A percentile compares a stretch with the other conserved stretches of the same genome.
Conservation (phyloP, 1,140 invertebrate genomes). For the Aleiodes sp. region DNA sequence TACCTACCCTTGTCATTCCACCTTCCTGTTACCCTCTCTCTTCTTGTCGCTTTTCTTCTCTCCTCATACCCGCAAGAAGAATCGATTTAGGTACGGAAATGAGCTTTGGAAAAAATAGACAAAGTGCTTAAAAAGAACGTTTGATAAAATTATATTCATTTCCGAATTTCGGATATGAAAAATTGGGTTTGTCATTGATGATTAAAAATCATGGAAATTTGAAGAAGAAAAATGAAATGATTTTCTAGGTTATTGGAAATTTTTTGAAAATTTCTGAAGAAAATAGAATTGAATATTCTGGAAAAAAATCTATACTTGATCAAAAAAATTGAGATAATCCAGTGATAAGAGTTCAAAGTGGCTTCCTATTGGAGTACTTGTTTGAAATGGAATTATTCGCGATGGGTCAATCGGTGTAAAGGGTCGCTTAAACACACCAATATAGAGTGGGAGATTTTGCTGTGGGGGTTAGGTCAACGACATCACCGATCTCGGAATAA, state of each 20-base stretch:
- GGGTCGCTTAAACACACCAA: not conserved
- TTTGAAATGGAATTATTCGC: too few species aligned
- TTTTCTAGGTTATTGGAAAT: too few species aligned
- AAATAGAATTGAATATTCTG: too few species aligned
- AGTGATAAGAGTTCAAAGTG: too few species aligned
- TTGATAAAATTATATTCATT: too few species aligned
- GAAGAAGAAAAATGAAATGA: too few species aligned
- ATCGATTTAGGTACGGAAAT: constrained; percentile 36
- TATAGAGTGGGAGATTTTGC: not conserved
- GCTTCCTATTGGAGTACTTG: too few species aligned
- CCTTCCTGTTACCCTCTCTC: constrained; percentile 12
- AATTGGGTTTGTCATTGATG: too few species aligned
- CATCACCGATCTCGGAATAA: constrained; percentile 39
- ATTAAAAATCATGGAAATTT: too few species aligned
- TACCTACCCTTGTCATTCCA: constrained; percentile 33
- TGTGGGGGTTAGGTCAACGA: constrained; percentile 27
- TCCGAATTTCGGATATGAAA: not conserved
- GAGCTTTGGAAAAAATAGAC: not conserved
- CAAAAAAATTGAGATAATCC: too few species aligned
- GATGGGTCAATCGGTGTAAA: not conserved
- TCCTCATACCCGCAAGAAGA: constrained; percentile 16
- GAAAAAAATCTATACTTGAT: too few species aligned
- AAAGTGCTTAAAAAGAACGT: not conserved
- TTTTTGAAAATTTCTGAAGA: too few species aligned
- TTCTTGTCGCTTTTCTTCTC: not conserved